Evolutionary conservation across 1,140 invertebrate genomes (phyloP), one percentile per base, ranked within the genome.

Genomic region (Platyura marginata): DNA sequence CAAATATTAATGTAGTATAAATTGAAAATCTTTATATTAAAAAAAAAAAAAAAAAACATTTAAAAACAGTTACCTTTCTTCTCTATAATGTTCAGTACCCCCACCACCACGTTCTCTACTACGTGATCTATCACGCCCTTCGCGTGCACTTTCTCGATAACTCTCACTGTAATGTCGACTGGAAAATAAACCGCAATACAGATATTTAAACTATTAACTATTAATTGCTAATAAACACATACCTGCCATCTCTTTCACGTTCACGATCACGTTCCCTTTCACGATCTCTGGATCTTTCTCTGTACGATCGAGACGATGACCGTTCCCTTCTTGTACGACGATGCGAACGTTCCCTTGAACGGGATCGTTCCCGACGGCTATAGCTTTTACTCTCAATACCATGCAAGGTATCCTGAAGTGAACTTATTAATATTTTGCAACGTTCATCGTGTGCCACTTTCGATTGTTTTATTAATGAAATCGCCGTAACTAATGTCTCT

Each of bases 401-500:
- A 61, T 93, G 81, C 21, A 98, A 64, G 16, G 95, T 98, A 58
- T 98, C 95, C 67, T 98, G 85, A 1, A 98, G 69, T 1, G 92
- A 94, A 53, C 84, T 93, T 42, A 98, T 94, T 10, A 98, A 65
- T 49, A 98, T 95, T 68, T 98, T 98, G 68, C 95, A 98, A 33
- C 95, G 71, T 59, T 98, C 95, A 66, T 98, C 95, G 55, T 87
- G 81, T 0, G 94, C 87, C 43, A 95, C 89, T 67, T 97, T 96
- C 16, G 93, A 97, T 67, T 98, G 92, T 65, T 96, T 97, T 46
- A 99, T 98, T 16, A 99, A 67, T 3, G 92, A 96, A 50, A 98
- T 98, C 2, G 95, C 95, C 1, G 95, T 99, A 3, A 96, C 90
- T 44, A 99, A 65, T 4, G 95, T 98, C 65, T 98, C 94, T 53